Evolutionary conservation across 1,140 invertebrate species (phyloP), one percentile per base, ranked within the genome.

Genomic region (Diabrotica undecimpunctata): DNA sequence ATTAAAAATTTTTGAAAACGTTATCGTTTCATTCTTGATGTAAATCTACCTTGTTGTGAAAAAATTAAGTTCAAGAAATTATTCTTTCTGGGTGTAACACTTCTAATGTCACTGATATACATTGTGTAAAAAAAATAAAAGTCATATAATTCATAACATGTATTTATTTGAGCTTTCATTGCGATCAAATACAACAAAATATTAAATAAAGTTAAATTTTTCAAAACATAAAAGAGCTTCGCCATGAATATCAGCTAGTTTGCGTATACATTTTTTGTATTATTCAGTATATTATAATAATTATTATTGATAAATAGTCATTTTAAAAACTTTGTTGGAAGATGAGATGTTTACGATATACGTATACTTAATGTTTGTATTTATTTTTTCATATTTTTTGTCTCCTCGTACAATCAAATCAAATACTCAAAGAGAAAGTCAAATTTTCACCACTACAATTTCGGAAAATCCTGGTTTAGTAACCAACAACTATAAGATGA

Each of bases 131-230:
- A 46, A 10, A 46, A 46, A 46, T 46, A n/a, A 46, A 46, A 46
- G n/a, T 2, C 41, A 46, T 2, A 55, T 53, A 13, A 56, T 73
- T 77, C 73, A 76, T 78, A 78, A 78, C 76, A 79, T 78, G 77
- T 77, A 79, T 79, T 78, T 79, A 78, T 79, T 79, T 78, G 77
- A 78, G 77, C 75, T 75, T 78, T 78, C 72, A 76, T 79, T 75
- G 77, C 77, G 72, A 75, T 78, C 74, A 78, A 79, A 78, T 79
- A 79, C 78, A 79, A 79, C 78, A 78, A 79, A 79, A 77, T 77
- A 77, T 77, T 74, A 79, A 79, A 78, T 78, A 78, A 78, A 72
- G 71, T 74, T 75, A 72, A 72, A 76, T 74, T 71, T 75, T 72
- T 73, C 69, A 72, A 66, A 79, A 79, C 76, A 76, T 71, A 78